Conservation (phyloP, 2,888 invertebrate genomes). For the Sinopyrophorus schimmeli region DNA sequence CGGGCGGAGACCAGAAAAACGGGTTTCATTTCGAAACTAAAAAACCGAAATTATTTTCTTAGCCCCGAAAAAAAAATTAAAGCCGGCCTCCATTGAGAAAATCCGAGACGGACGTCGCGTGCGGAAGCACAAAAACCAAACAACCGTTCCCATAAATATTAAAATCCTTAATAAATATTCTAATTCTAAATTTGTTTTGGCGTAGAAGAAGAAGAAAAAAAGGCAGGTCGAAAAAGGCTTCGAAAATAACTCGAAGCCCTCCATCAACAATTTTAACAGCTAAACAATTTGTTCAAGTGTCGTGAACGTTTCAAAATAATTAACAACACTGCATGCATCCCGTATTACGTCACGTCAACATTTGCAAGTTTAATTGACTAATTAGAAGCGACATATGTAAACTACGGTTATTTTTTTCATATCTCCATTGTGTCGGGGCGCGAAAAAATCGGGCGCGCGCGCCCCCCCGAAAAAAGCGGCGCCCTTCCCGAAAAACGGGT, state of each 20-base stretch:
- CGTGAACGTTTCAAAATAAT: conserved; percentile 12
- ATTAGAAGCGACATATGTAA: conserved; percentile 8
- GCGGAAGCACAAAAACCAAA: too few species aligned
- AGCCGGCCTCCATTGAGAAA: too few species aligned
- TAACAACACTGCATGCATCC: conserved; percentile 11
- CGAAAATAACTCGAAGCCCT: not conserved
- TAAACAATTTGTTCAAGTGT: conserved; percentile 7
- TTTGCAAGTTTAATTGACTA: conserved; percentile 12
- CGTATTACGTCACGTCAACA: conserved; percentile 5
- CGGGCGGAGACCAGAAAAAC: too few species aligned
- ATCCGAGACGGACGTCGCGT: too few species aligned
- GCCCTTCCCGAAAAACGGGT: conserved; percentile 1
- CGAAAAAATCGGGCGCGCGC: not conserved
- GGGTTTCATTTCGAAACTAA: too few species aligned
- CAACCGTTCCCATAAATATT: too few species aligned
- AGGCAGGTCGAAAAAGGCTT: not conserved
- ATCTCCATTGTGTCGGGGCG: not conserved
- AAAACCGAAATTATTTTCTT: too few species aligned
- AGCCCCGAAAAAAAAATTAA: too few species aligned
- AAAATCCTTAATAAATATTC: too few species aligned
- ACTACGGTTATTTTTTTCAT: not conserved
- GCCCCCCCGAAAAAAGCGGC: not conserved
- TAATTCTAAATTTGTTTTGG: too few species aligned
- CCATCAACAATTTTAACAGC: not conserved
- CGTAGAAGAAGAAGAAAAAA: too few species aligned